These are phyloP conservation scores for Phalacrocorax brasilianus DNA, from an alignment of 2,113 vertebrate species.

Conservation along the genomic window DNA sequence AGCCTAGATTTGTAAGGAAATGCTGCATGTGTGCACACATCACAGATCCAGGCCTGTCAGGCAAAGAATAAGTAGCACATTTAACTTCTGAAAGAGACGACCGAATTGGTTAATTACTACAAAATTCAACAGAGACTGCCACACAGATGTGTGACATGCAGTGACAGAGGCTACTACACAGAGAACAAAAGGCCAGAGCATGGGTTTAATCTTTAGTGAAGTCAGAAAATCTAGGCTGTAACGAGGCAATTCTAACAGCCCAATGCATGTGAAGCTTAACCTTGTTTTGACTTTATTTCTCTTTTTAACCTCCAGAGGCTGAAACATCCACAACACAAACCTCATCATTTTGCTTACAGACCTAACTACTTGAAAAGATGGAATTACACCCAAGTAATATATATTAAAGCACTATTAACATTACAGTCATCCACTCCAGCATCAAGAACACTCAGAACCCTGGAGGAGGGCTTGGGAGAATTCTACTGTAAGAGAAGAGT, in stretches of 20 bases:
- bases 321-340: background rate
- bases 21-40: rapidly evolving
- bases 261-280: background rate
- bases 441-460: background rate
- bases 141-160: background rate
- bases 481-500: background rate
- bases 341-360: background rate
- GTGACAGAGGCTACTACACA: background rate
- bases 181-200: background rate
- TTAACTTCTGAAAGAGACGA: background rate
- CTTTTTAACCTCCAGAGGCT: background rate
- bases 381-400: background rate
- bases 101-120: background rate
- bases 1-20: background rate
- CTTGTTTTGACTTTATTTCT: background rate
- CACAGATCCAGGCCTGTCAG: background rate
- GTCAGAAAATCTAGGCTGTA: background rate
- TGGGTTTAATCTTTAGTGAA: background rate
- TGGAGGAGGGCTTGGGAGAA: background rate
- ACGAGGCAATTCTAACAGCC: background rate
- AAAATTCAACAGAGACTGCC: background rate
- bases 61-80: background rate
- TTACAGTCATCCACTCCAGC: background rate
- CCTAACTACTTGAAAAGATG: background rate
- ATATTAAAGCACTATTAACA: background rate